These are phyloP conservation scores for Tamandua tetradactyla DNA, from an alignment of 2,797 vertebrate genomes.

Conservation along the genomic window DNA sequence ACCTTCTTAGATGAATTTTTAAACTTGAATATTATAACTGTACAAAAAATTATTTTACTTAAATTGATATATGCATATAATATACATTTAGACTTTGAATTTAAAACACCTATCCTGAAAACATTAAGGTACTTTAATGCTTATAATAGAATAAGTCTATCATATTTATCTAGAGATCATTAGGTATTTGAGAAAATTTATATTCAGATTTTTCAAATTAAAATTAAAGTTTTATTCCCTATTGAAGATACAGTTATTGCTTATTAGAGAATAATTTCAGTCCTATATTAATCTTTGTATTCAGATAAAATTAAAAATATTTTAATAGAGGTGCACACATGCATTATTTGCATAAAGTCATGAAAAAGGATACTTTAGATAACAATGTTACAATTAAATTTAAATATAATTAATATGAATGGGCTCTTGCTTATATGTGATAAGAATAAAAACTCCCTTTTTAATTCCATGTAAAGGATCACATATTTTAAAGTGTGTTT, in stretches of 20 bases:
- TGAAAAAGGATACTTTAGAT: not conserved
- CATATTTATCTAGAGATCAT: not conserved
- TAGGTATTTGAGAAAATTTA: not conserved
- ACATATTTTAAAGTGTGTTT: not conserved
- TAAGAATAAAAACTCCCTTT: not conserved
- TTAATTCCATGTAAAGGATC: not conserved
- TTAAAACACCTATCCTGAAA: not conserved
- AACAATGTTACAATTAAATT: not conserved
- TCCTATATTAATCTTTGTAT: not conserved
- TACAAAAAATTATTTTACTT: not conserved
- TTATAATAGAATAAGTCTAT: not conserved
- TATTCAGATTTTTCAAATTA: not conserved
- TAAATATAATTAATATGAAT: not conserved
- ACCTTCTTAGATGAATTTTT: not conserved
- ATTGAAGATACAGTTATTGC: not conserved
- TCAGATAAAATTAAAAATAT: not conserved
- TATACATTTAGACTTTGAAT: not conserved
- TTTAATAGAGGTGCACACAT: not conserved
- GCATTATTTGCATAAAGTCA: not conserved
- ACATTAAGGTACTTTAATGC: not conserved
- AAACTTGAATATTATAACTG: not conserved
- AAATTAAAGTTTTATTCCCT: not conserved
- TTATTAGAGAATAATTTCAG: not conserved
- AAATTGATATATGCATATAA: not conserved
- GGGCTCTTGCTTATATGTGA: not conserved